Evolutionary conservation across 2,113 vertebrate genomes (phyloP), one percentile per base, ranked within the genome.

Genomic region (Danio rerio): DNA sequence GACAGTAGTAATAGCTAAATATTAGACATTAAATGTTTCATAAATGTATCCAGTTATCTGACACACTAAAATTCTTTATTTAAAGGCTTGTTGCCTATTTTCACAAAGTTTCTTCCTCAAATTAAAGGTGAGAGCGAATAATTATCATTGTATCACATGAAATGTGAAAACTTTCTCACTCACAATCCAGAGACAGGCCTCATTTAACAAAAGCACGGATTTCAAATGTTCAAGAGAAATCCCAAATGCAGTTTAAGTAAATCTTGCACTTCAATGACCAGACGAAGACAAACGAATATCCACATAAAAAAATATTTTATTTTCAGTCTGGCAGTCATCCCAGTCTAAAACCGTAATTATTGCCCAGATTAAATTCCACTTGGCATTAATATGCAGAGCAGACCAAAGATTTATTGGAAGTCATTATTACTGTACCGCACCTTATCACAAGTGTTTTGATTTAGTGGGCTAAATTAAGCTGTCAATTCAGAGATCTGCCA

Each of bases 321-420:
- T 84, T 87, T 80, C 74, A 82, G 81, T 79, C 83, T 88, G 82
- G 85, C 84, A 55, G 77, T 70, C 72, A 20, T 84, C 88, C 85
- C 86, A 88, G 85, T 61, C 52, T 43, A 42, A 79, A 53, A 56
- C 69, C 52, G 68, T 83, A 81, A 82, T 85, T 86, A 86, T 72
- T 59, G 62, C 47, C 61, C 49, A 69, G 70, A 78, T 85, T 62
- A 79, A 83, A 85, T 79, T 81, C 47, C 80, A 69, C 69, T 83
- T 74, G 83, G 80, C 83, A 18, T 58, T 85, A 82, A 87, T 77
- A 62, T 86, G 71, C 72, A 85, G 63, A 71, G 59, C 53, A 85
- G 71, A 81, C 69, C 78, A 78, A 11, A 79, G 80, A 89, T 87
- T 85, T 86, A 86, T 83, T 61, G 78, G 43, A 72, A 56, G 56